Conservation (phyloP, 2,888 invertebrate genomes). For the Xanthia icteritia region DNA sequence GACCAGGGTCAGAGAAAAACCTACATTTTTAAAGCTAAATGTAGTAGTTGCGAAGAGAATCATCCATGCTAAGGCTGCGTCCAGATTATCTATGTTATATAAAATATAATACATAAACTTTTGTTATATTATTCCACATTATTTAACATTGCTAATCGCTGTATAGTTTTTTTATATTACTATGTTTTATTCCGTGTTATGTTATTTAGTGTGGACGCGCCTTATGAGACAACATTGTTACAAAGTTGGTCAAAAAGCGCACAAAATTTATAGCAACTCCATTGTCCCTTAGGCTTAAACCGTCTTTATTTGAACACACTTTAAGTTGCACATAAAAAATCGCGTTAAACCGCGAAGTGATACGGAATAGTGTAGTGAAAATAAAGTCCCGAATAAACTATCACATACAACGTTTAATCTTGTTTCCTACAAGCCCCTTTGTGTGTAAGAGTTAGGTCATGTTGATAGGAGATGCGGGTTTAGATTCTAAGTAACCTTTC, state of each 20-base stretch:
- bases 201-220: too few species aligned
- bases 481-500: too few species aligned
- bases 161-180: too few species aligned
- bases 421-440: slow-evolving; percentile 79
- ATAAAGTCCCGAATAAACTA: slow-evolving; percentile 77
- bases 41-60: too few species aligned
- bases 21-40: too few species aligned
- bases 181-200: too few species aligned
- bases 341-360: slow-evolving; percentile 61
- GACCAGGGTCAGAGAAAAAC: not conserved
- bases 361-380: slow-evolving; percentile 69
- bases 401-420: slow-evolving; percentile 80
- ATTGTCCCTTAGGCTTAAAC: slow-evolving; percentile 6
- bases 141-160: too few species aligned
- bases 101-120: too few species aligned
- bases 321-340: slow-evolving; percentile 61
- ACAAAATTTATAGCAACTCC: slow-evolving; percentile 4
- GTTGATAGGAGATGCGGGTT: slow-evolving; percentile 53
- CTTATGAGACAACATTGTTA: not conserved
- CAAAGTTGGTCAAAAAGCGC: not conserved
- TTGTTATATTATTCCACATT: too few species aligned
- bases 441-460: slow-evolving; percentile 56
- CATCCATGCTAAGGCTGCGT: too few species aligned
- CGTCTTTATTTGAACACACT: slow-evolving; percentile 44
- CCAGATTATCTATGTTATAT: too few species aligned